Conservation (phyloP, 2,888 invertebrate genomes). For the Aproaerema taeniolella region DNA sequence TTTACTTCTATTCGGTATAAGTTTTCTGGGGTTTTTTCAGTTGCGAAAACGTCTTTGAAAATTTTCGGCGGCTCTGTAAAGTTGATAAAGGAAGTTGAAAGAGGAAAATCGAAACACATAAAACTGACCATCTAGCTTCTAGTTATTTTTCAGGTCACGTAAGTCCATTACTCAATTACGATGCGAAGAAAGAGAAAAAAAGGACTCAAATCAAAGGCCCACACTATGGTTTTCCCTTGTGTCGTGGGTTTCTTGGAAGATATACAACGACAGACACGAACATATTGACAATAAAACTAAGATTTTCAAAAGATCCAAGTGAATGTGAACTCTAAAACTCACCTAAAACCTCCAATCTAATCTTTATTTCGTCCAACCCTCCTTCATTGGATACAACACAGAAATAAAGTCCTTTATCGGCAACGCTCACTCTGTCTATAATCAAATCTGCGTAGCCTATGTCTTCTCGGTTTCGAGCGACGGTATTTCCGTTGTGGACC, state of each 20-base stretch:
- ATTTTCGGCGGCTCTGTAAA: constrained; percentile 64
- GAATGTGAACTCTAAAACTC: constrained; percentile 17
- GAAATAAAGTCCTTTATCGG: constrained; percentile 67
- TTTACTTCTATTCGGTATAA: constrained; percentile 47
- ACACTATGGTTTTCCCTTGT: too few species aligned
- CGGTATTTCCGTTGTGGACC: constrained; percentile 63
- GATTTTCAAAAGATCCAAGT: too few species aligned
- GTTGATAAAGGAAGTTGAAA: too few species aligned
- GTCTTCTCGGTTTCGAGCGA: constrained; percentile 30
- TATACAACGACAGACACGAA: too few species aligned
- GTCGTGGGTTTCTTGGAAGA: too few species aligned
- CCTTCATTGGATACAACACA: constrained; percentile 77
- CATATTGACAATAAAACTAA: too few species aligned
- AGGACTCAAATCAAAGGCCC: too few species aligned
- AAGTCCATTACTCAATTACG: too few species aligned
- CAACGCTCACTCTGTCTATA: constrained; percentile 35
- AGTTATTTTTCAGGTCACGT: too few species aligned
- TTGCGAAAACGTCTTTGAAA: constrained; percentile 43
- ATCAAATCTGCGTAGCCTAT: constrained; percentile 48
- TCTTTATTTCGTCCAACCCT: constrained; percentile 53
- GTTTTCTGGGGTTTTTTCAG: constrained; percentile 29
- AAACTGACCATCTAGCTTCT: too few species aligned
- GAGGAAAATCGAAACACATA: too few species aligned
- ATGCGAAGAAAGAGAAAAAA: too few species aligned
- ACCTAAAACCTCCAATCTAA: constrained; percentile 62